Evolutionary conservation across 2,888 invertebrate species (phyloP), one percentile per base, ranked within the genome.

Genomic region (Ormyrus nitidulus): DNA sequence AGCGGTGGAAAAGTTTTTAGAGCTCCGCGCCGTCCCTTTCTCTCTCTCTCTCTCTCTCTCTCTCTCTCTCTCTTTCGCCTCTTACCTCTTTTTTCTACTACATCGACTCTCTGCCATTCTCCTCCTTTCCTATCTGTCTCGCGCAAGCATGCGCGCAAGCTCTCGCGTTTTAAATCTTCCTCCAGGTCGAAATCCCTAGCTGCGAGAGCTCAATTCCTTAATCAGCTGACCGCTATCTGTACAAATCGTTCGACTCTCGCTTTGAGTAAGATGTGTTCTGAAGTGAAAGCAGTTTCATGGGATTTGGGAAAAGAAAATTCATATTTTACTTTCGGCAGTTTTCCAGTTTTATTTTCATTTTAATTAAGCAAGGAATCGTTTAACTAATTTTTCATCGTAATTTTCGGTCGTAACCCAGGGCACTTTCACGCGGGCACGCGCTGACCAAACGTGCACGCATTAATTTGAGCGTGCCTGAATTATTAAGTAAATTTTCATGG

Each of bases 1-100:
- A 64, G 75, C 54, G 64, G 58, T 56, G 77, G 68, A 80, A 81
- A 83, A 84, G 72, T 84, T 85, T 81, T 77, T 62, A 73, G 74
- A 82, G 71, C 71, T 77, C 44, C 69, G 64, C 66, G n/a, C 48
- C 51, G 71, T 69, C 73, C 34, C 61, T 73, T 68, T 51, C 56
- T 78, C 79, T 73, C 65, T 56, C 34, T 70, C 54, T 65, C n/a
- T 49, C 68, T 48, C 61, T 34, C 9, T 13, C 13, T 78, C 79
- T 73, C 65, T 56, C 34, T 70, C 54, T 65, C n/a, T 49, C 68
- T 48, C 61, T 34, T 11, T 13, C 13, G 6, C 61, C 53, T 48
- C 9, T 51, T 62, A 13, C n/a, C 66, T n/a, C 34, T 54, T 64
- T 69, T 74, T 73, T 73, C 61, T 70, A 61, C 59, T 68, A 62